These are phyloP conservation scores for Alviniconcha marisindica DNA, from an alignment of 1,140 invertebrate genomes.

Conservation along the genomic window DNA sequence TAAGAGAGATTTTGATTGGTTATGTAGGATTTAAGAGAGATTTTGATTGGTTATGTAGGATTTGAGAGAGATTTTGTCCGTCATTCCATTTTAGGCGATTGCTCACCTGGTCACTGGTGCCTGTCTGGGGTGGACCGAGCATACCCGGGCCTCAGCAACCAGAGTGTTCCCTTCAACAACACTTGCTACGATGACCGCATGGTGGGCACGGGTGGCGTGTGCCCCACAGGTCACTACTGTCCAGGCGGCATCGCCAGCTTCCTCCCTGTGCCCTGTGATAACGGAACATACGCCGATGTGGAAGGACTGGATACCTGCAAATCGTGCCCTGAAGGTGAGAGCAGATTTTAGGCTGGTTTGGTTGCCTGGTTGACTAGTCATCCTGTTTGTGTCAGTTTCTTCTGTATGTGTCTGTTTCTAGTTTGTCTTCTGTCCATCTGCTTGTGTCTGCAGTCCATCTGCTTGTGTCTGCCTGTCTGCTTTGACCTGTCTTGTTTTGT, in stretches of 20 bases:
- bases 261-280: slow-evolving; percentile 65
- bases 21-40: too few relatives aligned
- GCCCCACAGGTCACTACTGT: slow-evolving; percentile 69
- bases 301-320: slow-evolving; percentile 65
- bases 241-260: slow-evolving; percentile 60
- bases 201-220: slow-evolving; percentile 67
- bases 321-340: slow-evolving; percentile 65
- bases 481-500: too few relatives aligned
- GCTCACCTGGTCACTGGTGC: slow-evolving; percentile 71
- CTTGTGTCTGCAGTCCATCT: too few relatives aligned
- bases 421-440: too few relatives aligned
- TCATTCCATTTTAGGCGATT: slow-evolving; percentile 58
- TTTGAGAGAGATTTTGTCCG: too few relatives aligned
- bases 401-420: too few relatives aligned
- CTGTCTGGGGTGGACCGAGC: slow-evolving; percentile 66
- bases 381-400: too few relatives aligned
- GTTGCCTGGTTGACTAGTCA: too few relatives aligned
- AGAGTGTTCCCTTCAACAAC: slow-evolving; percentile 56
- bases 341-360: neutral
- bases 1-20: too few relatives aligned
- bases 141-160: slow-evolving; percentile 64
- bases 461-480: too few relatives aligned
- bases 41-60: too few relatives aligned
- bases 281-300: slow-evolving; percentile 69
- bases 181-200: slow-evolving; percentile 66